phyloP scores from a whole-genome alignment of 2,888 invertebrate genomes.

The Mermis nigrescens region DNA sequence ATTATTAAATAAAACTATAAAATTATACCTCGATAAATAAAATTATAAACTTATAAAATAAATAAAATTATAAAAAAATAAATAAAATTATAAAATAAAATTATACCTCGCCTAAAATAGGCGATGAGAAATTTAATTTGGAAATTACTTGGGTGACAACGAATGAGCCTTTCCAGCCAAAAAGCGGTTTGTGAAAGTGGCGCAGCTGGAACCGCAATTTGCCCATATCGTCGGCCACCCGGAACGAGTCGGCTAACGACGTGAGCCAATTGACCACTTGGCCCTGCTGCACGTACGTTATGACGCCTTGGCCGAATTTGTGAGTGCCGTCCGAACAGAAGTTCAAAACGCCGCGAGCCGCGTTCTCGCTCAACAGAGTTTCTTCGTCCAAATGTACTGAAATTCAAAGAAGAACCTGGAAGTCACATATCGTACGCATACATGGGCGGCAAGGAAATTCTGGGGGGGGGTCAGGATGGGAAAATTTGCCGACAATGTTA shows the following conservation, averaged over 20 bases:
- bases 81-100: too few relatives aligned
- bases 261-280: constrained; percentile 86
- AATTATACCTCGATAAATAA: too few relatives aligned
- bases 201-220: constrained; percentile 77
- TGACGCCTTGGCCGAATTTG: constrained; percentile 66
- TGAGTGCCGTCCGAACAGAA: constrained; percentile 82
- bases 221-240: constrained; percentile 93
- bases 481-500: too few relatives aligned
- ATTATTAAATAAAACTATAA: too few relatives aligned
- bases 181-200: constrained; percentile 75
- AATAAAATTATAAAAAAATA: too few relatives aligned
- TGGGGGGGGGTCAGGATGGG: too few relatives aligned
- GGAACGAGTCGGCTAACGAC: constrained; percentile 67
- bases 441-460: too few relatives aligned
- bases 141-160: constrained; percentile 66
- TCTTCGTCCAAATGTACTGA: constrained; percentile 70
- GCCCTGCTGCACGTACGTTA: constrained; percentile 73
- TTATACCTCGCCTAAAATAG: too few relatives aligned
- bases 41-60: too few relatives aligned
- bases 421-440: too few relatives aligned
- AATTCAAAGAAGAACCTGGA: not conserved
- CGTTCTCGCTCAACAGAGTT: constrained; percentile 74
- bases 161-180: constrained; percentile 94
- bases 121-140: constrained; percentile 5
- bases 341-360: constrained; percentile 53